Conservation (phyloP, 2,113 vertebrate genomes). For the Ophiodon elongatus region DNA sequence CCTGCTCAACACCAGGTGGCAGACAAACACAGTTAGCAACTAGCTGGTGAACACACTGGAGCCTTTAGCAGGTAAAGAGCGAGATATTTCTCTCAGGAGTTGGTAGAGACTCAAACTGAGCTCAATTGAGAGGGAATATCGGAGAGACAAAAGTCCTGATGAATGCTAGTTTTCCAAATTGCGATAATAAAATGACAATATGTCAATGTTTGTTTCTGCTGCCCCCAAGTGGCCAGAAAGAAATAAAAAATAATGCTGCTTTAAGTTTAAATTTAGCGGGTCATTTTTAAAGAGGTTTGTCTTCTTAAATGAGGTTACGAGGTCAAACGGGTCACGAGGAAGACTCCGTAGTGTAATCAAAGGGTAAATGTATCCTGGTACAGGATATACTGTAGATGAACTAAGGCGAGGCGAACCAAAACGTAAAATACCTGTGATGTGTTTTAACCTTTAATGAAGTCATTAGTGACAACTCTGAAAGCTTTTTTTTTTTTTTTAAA, state of each 20-base stretch:
- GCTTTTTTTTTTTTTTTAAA: not conserved
- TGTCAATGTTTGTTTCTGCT: too few species aligned
- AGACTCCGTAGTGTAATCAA: not conserved
- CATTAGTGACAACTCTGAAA: not conserved
- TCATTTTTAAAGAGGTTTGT: not conserved
- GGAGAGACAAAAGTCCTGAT: too few species aligned
- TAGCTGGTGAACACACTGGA: too few species aligned
- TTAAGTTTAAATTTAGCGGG: too few species aligned
- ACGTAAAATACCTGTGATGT: not conserved
- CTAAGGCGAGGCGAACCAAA: not conserved
- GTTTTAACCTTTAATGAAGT: not conserved
- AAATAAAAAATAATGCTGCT: not conserved
- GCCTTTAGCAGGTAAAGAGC: too few species aligned
- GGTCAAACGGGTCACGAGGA: not conserved
- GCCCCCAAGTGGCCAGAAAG: not conserved
- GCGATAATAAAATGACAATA: too few species aligned
- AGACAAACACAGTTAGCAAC: too few species aligned
- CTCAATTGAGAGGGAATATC: not conserved
- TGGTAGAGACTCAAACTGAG: too few species aligned
- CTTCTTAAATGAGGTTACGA: not conserved
- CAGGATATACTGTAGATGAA: not conserved
- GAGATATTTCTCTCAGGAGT: too few species aligned
- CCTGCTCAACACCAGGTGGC: too few species aligned
- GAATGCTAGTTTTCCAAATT: too few species aligned
- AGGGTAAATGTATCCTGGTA: not conserved